These are phyloP conservation scores for Morone saxatilis DNA, from an alignment of 2,113 vertebrate species.

Conservation along the genomic window DNA sequence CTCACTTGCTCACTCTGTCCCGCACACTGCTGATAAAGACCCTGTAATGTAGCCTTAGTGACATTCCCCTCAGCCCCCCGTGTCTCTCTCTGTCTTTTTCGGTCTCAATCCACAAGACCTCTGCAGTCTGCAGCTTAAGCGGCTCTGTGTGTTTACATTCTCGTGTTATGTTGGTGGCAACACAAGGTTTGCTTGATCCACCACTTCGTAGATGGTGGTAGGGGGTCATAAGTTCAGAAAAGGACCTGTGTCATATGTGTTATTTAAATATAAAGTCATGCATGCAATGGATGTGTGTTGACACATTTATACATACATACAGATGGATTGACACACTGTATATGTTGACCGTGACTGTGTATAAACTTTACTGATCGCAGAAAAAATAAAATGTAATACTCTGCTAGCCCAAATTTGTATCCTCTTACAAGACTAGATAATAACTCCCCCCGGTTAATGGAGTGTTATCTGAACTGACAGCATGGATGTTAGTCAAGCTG, in stretches of 20 bases:
- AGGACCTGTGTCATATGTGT: slow-evolving; percentile 42
- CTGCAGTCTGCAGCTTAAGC: slow-evolving; percentile 44
- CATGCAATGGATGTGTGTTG: slow-evolving; percentile 34
- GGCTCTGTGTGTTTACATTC: slow-evolving; percentile 66
- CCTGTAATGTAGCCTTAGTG: slow-evolving; percentile 43
- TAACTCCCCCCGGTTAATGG: neutral
- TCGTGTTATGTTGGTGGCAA: slow-evolving; percentile 58
- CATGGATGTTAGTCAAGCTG: slow-evolving; percentile 29
- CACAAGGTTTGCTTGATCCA: slow-evolving; percentile 43
- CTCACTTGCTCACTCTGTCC: slow-evolving; percentile 32
- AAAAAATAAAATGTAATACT: neutral
- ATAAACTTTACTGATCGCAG: neutral
- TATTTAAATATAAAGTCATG: slow-evolving; percentile 55
- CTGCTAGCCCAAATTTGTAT: neutral
- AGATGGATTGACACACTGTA: neutral
- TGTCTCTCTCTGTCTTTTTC: slow-evolving; percentile 29
- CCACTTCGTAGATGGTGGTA: slow-evolving; percentile 25
- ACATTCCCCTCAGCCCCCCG: slow-evolving; percentile 49
- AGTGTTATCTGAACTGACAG: slow-evolving; percentile 17
- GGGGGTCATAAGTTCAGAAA: slow-evolving; percentile 40
- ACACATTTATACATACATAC: slow-evolving; percentile 10
- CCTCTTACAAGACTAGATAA: neutral
- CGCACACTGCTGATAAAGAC: slow-evolving; percentile 35
- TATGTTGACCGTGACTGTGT: neutral
- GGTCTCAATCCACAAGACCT: slow-evolving; percentile 21